Conservation (phyloP, 1,140 invertebrate genomes). For the Neodiprion fabricii region DNA sequence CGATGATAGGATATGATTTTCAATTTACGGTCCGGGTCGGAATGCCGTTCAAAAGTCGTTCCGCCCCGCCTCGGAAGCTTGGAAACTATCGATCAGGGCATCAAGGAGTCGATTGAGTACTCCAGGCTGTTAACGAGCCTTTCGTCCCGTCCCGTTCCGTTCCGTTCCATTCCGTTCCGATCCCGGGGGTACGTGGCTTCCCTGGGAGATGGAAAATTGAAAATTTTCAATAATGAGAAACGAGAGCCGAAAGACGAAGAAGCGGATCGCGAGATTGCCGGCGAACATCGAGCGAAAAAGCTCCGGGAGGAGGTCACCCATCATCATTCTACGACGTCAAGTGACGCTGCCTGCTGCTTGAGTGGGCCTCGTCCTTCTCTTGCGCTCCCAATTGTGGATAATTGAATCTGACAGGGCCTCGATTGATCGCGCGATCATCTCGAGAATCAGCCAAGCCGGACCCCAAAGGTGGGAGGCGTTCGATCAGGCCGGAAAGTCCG, state of each 20-base stretch:
- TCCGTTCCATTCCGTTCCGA: no score
- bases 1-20: constrained; percentile 2
- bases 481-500: background rate
- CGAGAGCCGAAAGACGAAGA: no score
- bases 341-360: no score
- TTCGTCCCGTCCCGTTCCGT: no score
- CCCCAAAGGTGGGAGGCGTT: background rate
- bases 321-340: no score
- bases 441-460: background rate
- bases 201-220: no score
- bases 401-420: constrained; percentile 1
- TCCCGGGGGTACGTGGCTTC: no score
- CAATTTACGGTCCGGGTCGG: background rate
- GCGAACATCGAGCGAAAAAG: no score
- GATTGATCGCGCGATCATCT: background rate
- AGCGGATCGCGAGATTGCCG: no score
- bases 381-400: background rate
- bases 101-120: background rate
- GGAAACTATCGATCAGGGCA: constrained; percentile 4
- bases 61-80: background rate
- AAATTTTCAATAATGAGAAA: no score
- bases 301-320: no score
- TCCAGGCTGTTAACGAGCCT: no score
- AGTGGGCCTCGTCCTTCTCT: background rate
- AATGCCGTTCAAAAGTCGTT: constrained; percentile 7